A percentile compares a stretch with the other conserved stretches of the same genome.
These are phyloP conservation scores for Lagopus muta DNA, from an alignment of 2,113 vertebrate genomes.

Conservation along the genomic window DNA sequence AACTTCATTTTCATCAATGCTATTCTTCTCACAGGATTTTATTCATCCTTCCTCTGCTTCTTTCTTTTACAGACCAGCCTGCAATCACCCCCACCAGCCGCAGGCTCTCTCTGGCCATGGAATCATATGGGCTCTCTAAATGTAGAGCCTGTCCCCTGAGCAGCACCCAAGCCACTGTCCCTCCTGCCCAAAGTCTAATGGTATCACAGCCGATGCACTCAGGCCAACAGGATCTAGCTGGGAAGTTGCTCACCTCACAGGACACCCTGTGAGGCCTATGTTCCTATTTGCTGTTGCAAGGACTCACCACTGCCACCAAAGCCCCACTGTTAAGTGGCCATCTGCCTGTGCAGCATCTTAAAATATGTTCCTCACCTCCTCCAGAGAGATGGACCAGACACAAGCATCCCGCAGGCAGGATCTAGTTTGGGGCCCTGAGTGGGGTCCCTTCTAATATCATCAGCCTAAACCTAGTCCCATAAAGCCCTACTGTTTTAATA, in stretches of 20 bases:
- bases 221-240: background rate
- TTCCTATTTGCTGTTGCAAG: background rate
- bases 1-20: background rate
- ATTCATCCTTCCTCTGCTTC: background rate
- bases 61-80: background rate
- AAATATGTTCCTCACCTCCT: background rate
- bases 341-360: slow-evolving; percentile 2
- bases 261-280: background rate
- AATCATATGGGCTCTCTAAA: rapidly evolving
- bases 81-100: background rate
- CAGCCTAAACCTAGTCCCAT: background rate
- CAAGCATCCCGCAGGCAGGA: background rate
- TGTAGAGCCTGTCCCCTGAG: background rate
- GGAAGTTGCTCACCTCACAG: background rate
- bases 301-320: slow-evolving; percentile 11
- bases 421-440: background rate
- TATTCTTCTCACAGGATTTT: background rate
- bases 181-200: background rate
- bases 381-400: background rate
- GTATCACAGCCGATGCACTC: background rate
- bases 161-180: rapidly evolving
- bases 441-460: background rate
- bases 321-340: background rate
- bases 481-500: rapidly evolving
- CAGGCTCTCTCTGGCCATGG: background rate